Evolutionary conservation across 2,888 invertebrate genomes (phyloP), one percentile per base, ranked within the genome.

Genomic region (Torymus texanus): DNA sequence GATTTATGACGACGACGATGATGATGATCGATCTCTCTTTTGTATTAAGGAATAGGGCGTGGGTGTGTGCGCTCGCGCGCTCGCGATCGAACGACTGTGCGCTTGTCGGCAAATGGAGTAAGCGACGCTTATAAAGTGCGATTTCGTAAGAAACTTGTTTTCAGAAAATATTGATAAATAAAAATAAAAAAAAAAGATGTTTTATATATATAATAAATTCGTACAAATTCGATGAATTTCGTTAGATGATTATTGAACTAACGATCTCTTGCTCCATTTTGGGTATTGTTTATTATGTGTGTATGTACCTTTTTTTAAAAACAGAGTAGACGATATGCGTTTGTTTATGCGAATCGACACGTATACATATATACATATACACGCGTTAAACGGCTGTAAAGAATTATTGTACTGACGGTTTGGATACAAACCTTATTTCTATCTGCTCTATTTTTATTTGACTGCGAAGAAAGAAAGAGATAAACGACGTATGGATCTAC

Each of bases 21-120:
- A 68, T 24, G 66, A 75, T 75, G 18, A 76, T 76, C 75, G 61
- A 76, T 68, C 58, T 76, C 80, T 72, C 55, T 76, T 73, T 56
- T 59, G 41, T 76, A 41, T 41, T 16, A 63, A 61, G 41, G 41
- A 41, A 58, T 12, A n/a, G 63, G 72, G 51, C 24, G 58, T 51
- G 67, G 56, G 41, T 53, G 61, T 53, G 41, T 8, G 41, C 41
- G 41, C 41, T 5, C 41, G 41, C 41, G 41, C 41, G 41, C 41
- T 41, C 41, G 41, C 41, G 41, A 41, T 41, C 41, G 41, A 41
- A 41, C 8, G 41, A 41, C 41, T 41, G 41, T 41, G 41, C 41
- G 41, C 41, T 41, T 41, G 41, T 41, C 41, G 2, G 21, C 16
- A 77, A 58, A 67, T 63, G 75, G 71, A 79, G 72, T 62, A 73